Base-by-base conservation (phyloP, 2,113 vertebrate species). In the Zingel zingel region DNA sequence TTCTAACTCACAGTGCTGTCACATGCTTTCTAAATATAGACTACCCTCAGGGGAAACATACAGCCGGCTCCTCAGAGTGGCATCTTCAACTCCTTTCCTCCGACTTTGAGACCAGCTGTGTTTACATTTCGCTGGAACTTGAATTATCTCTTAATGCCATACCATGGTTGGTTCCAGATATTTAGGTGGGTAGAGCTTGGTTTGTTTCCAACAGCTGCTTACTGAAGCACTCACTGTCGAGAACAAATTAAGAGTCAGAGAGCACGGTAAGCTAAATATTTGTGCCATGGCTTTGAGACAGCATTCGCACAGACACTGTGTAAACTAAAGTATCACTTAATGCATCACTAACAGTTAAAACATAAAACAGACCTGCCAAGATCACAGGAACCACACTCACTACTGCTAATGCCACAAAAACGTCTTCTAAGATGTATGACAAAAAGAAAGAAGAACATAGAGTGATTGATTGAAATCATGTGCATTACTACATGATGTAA, bases 181-280 rank as follows among this genome's bases (percentile, higher is more conserved):
- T 58, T n/a, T 11, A 23, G 3, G 21, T 45, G 9, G 25, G 39
- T 51, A 53, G 19, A 58, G 6, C 15, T 48, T 7, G 36, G 6
- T 54, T 66, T 59, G 70, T 67, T 68, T 79, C 54, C 19, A 61
- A 14, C 61, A 65, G 61, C 27, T 54, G 27, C 23, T 18, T 45
- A n/a, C 19, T 61, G 25, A 74, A 69, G 65, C 33, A 47, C 47
- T 51, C 6, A 10, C 1, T 25, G 16, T 36, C n/a, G 59, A 18
- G 50, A 14, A 56, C 11, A 80, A 85, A 15, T 16, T 14, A 50
- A 63, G 57, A 70, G 50, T 64, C n/a, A 57, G 43, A 68, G 18
- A 66, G 39, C 62, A 11, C 30, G 50, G 21, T 6, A 16, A 74
- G 53, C 43, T 59, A 70, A 84, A 74, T 73, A 71, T 79, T 63